Evolutionary conservation across 1,140 invertebrate genomes (phyloP).

Genomic region (Parasteatoda tepidariorum): DNA sequence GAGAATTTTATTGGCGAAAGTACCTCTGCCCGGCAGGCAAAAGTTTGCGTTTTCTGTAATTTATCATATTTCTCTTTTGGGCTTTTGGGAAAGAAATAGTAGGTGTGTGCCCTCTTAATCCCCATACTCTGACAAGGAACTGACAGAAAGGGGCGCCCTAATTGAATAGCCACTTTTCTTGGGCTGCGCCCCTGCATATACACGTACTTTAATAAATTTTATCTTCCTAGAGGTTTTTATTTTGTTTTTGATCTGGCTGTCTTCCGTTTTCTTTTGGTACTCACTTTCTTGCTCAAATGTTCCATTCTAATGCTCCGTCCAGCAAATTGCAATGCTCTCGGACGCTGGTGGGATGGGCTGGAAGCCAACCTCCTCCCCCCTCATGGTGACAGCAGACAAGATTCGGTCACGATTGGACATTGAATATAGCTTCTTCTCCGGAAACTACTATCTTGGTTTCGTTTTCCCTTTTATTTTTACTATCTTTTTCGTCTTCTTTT

Average conservation of each 20-base stretch:
- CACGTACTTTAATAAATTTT: slow-evolving; percentile 59
- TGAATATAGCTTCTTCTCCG: slow-evolving; percentile 38
- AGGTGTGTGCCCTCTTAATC: slow-evolving; percentile 18
- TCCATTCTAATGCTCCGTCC: slow-evolving; percentile 3
- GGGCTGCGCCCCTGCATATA: slow-evolving; percentile 38
- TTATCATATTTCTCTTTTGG: slow-evolving; percentile 56
- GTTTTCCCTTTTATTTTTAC: not conserved
- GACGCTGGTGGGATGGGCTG: slow-evolving; percentile 26
- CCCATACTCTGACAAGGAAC: slow-evolving; percentile 25
- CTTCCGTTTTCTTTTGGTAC: not conserved
- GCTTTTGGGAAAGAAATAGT: slow-evolving; percentile 6
- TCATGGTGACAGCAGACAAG: slow-evolving; percentile 34
- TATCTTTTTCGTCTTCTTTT: not conserved
- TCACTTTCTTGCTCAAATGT: not conserved
- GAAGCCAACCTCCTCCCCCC: not conserved
- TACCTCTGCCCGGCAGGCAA: slow-evolving; percentile 19
- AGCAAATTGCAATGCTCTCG: slow-evolving; percentile 58
- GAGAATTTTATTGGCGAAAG: slow-evolving; percentile 40
- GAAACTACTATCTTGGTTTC: slow-evolving; percentile 9
- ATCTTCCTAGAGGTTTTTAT: too few species aligned
- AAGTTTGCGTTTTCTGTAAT: slow-evolving; percentile 59
- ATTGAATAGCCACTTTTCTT: slow-evolving; percentile 57
- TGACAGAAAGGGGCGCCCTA: slow-evolving; percentile 45
- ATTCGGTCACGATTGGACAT: slow-evolving; percentile 55
- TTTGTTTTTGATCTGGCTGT: slow-evolving; percentile 23